Base-by-base conservation (phyloP, 1,140 invertebrate species). In the Brachionus angularis region DNA sequence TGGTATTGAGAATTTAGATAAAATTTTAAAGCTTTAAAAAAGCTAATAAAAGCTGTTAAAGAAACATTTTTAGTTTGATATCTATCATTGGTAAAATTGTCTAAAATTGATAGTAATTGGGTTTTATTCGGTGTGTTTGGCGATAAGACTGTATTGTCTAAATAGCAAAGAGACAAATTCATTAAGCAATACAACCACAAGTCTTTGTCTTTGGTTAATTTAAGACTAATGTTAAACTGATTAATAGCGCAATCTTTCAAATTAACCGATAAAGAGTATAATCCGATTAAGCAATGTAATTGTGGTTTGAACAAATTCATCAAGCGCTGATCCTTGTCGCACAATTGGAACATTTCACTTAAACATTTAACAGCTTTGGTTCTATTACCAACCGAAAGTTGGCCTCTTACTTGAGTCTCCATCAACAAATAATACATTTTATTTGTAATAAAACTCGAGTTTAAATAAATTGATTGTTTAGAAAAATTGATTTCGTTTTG, bases 81-180 rank as follows among this genome's bases (percentile, higher is more conserved):
- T 67, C 29, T 67, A 18, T 46, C 62, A 50, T 46, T 46, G 4
- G 36, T 10, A 33, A 67, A 27, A 67, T 67, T 67, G 21, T 49
- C 62, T n/a, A 67, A 50, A 31, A 67, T 50, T 4, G 42, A 29
- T 7, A 67, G 27, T 12, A 67, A 50, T 33, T 67, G 42, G 25
- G 33, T 47, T 47, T 67, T 67, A 23, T 67, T 67, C 1, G 4
- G 3, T 10, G 49, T 5, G 16, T 52, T 42, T 10, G 39, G 39
- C 39, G 16, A 42, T n/a, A n/a, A n/a, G n/a, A n/a, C 39, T 7
- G 53, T 33, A 39, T 39, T 58, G 29, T 46, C 62, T 5, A 46
- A 47, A 27, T 67, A 67, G 12, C 62, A 67, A 8, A 67, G 31
- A 3, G 62, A 39, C 62, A 67, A 47, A 36, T 47, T 47, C 23